Percentiles rank a stretch among this genome's conserved stretches.
Conservation (phyloP, 2,113 vertebrate species). For the Forbesichthys agassizii region DNA sequence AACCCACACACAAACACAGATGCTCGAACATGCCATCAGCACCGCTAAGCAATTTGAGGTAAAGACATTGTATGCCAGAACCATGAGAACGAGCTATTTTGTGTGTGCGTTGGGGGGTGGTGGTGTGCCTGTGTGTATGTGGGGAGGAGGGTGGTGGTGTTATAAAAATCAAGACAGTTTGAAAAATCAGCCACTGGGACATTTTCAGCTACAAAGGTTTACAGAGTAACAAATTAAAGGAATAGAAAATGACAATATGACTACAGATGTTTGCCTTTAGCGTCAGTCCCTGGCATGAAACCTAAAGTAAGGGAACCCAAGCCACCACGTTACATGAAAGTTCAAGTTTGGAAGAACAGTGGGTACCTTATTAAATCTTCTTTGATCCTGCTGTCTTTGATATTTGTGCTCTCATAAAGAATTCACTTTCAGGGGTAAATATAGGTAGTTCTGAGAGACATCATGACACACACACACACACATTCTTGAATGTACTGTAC, state of each 20-base stretch:
- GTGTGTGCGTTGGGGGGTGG: not conserved
- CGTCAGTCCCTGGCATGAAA: constrained; percentile 83
- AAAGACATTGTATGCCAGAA: constrained; percentile 25
- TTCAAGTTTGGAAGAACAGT: constrained; percentile 89
- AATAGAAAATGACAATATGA: constrained; percentile 88
- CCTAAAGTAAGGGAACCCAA: constrained; percentile 83
- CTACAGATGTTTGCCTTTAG: constrained; percentile 91
- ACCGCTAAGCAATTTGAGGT: constrained; percentile 20
- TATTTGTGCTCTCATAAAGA: constrained; percentile 98
- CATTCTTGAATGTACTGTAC: not conserved
- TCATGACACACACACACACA: constrained; percentile 76
- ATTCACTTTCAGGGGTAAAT: constrained; percentile 99
- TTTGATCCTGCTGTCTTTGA: constrained; percentile 99
- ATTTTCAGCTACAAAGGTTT: constrained; percentile 84
- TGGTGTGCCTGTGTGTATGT: not conserved
- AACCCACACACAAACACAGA: not conserved
- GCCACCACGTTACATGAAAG: constrained; percentile 91
- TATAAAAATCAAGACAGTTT: constrained; percentile 64
- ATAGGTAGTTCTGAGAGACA: constrained; percentile 99
- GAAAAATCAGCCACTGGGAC: constrained; percentile 65
- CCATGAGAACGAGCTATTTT: constrained; percentile 43
- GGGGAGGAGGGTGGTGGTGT: constrained; percentile 10
- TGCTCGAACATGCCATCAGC: constrained; percentile 6
- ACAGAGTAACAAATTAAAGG: constrained; percentile 90
- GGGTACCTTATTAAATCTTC: constrained; percentile 98